phyloP scores from a whole-genome alignment of 2,113 vertebrate species.

The Podilymbus podiceps region DNA sequence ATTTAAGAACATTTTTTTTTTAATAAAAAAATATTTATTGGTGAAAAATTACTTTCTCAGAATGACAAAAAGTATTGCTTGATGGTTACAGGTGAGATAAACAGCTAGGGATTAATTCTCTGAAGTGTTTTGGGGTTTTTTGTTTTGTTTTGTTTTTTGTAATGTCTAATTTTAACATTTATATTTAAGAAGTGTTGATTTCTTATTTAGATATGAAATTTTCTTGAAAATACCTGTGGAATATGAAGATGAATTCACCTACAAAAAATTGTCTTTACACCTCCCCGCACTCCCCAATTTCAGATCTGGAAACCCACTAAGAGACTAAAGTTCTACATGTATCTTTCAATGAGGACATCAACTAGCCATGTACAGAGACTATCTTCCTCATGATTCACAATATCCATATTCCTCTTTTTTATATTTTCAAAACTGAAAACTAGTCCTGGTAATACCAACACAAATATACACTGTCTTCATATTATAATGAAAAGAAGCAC shows the following conservation, averaged over 20 bases:
- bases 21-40: neutral
- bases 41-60: neutral
- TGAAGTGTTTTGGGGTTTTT: neutral
- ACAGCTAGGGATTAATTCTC: neutral
- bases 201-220: neutral
- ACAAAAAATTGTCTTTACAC: neutral
- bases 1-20: neutral
- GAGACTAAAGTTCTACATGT: neutral
- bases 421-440: neutral
- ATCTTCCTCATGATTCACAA: neutral
- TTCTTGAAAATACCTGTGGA: neutral
- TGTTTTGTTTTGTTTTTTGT: no score
- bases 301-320: neutral
- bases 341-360: neutral
- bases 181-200: neutral
- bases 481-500: neutral
- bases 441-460: neutral
- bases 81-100: neutral
- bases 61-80: neutral
- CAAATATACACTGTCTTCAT: neutral
- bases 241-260: neutral
- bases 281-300: rapidly evolving
- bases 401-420: neutral
- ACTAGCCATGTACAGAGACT: neutral
- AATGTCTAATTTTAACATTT: neutral